Base-by-base conservation (phyloP, 2,113 vertebrate species). In the Gopherus flavomarginatus region DNA sequence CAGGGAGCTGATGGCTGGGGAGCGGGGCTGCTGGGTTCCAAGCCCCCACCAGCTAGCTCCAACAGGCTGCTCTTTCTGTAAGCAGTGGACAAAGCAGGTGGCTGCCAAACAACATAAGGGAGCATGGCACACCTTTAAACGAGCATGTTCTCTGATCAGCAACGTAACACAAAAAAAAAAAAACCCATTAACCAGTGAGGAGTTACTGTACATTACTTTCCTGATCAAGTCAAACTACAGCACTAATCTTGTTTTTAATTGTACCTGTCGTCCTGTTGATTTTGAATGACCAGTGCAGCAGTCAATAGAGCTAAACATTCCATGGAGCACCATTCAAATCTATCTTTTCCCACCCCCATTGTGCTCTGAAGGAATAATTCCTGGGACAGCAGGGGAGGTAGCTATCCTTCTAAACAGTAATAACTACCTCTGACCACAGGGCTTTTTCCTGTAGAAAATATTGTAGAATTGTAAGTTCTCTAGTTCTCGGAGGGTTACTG, bases 241-340 rank as follows among this genome's bases (percentile, higher is more conserved):
- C 14, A 42, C 35, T 90, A 5, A 56, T 57, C 59, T 83, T 52
- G n/a, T 12, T 75, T 42, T 10, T 44, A n/a, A 5, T 24, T 22
- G 72, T 11, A 42, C 38, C 38, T 24, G 38, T 42, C 6, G 16
- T n/a, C 31, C 38, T 42, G 72, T 42, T 75, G 72, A 38, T 44
- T 75, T 75, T 75, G 26, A 57, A 44, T 75, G n/a, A 42, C 38
- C 38, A 75, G 38, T 75, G 72, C 72, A 72, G 17, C 35, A 75
- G 22, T 75, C 38, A 31, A 17, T 24, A 38, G 42, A 13, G 10
- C 38, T 79, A 42, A 84, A 47, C 4, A 0, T 9, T 29, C 29
- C 38, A 56, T 1, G 0, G 22, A 85, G 16, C n/a, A 54, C 16
- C 50, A 31, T 0, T 4, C 38, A 6, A 13, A 5, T 49, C 47